Conservation (phyloP, 2,797 vertebrate species). For the Synaphobranchus kaupii region DNA sequence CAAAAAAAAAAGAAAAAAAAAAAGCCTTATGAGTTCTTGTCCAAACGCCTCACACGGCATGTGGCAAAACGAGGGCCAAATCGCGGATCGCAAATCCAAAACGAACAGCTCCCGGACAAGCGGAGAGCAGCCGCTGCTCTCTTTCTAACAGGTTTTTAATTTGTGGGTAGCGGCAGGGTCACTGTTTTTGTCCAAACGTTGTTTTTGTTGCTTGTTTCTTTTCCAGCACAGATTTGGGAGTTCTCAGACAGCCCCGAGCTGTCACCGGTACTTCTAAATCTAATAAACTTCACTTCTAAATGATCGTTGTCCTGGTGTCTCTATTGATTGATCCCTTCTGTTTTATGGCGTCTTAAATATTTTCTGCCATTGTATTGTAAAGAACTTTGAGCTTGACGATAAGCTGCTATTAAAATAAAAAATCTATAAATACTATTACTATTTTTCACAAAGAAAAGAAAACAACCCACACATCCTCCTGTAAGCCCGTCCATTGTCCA, state of each 20-base stretch:
- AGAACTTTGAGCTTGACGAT: not conserved
- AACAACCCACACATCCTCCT: not conserved
- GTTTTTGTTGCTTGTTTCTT: not conserved
- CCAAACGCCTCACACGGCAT: conserved; percentile 61
- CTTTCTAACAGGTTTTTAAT: conserved; percentile 46
- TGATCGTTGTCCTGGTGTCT: not conserved
- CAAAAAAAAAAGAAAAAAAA: conserved; percentile 25
- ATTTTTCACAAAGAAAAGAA: not conserved
- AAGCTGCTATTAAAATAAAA: not conserved
- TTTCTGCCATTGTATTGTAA: not conserved
- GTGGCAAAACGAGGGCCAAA: conserved; percentile 55
- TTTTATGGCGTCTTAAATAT: not conserved
- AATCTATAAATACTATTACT: conserved; percentile 5
- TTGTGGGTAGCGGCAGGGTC: conserved; percentile 39
- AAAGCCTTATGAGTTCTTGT: conserved; percentile 48
- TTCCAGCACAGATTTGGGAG: not conserved
- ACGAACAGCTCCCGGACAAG: conserved; percentile 38
- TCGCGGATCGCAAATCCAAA: conserved; percentile 45
- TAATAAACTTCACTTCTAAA: not conserved
- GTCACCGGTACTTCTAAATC: not conserved
- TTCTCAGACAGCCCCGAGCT: not conserved
- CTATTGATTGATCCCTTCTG: not conserved
- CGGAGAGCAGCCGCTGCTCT: conserved; percentile 33
- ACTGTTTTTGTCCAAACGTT: conserved; percentile 38
- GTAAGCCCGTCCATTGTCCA: not conserved